Percentiles rank a stretch among this genome's conserved stretches.
These are phyloP conservation scores for Leptinotarsa lineolata DNA, from an alignment of 1,140 invertebrate genomes.

Conservation along the genomic window DNA sequence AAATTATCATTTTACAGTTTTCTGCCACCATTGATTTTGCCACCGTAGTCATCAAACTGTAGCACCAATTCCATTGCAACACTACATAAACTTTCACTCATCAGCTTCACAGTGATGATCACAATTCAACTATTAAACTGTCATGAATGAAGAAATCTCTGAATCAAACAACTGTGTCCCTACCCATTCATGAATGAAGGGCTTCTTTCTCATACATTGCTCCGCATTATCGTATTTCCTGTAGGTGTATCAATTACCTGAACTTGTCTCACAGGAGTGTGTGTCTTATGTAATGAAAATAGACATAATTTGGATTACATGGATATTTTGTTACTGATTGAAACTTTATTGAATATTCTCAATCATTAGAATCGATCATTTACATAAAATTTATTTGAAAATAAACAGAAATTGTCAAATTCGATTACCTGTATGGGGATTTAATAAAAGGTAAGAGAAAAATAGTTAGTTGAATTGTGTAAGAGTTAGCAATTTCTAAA, in stretches of 20 bases:
- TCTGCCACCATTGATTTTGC: no score
- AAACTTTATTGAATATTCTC: background rate
- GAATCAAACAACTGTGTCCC: conserved; percentile 27
- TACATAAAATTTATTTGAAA: no score
- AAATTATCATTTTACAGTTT: no score
- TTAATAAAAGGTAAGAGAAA: no score
- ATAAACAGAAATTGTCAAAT: no score
- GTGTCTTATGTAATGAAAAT: background rate
- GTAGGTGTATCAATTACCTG: conserved; percentile 23
- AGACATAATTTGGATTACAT: background rate
- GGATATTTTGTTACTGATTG: background rate
- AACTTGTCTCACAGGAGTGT: conserved; percentile 6
- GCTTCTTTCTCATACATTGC: conserved; percentile 44
- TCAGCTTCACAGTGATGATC: background rate
- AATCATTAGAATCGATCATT: no score
- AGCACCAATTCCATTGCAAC: background rate
- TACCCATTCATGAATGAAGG: conserved; percentile 46
- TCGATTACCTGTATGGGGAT: no score
- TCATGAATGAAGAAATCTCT: conserved; percentile 35
- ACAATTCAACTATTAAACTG: conserved; percentile 36
- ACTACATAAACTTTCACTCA: background rate
- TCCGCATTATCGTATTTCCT: conserved; percentile 24
- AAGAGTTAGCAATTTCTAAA: no score
- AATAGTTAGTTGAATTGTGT: no score
- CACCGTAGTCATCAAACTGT: no score